phyloP scores from a whole-genome alignment of 2,113 vertebrate genomes.

The Trachemys scripta region DNA sequence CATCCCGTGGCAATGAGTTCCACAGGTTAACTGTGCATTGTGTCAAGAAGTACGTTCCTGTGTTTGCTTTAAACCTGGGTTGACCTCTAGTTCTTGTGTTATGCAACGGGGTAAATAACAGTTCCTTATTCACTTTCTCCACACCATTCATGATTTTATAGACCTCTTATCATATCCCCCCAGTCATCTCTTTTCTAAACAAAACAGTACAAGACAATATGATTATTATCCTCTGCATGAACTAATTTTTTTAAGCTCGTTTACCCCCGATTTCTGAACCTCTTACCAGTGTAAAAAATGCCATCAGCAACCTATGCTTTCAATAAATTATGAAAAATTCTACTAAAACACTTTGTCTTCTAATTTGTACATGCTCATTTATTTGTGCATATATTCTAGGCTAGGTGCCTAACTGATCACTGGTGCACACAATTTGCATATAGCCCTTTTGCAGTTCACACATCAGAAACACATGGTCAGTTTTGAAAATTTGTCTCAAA shows the following conservation, averaged over 20 bases:
- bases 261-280: background rate
- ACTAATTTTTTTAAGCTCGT: background rate
- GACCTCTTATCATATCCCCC: background rate
- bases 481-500: background rate
- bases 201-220: background rate
- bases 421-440: background rate
- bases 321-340: background rate
- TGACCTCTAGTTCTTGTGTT: background rate
- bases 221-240: background rate
- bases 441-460: background rate
- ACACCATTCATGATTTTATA: background rate
- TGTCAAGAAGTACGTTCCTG: background rate
- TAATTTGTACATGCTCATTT: background rate
- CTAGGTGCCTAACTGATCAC: background rate
- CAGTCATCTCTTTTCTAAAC: background rate
- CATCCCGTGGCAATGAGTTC: background rate
- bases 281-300: background rate
- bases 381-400: background rate
- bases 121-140: background rate
- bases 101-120: background rate
- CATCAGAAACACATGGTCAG: background rate
- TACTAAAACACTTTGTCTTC: background rate
- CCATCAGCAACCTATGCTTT: background rate
- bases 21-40: background rate
- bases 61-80: background rate